Base-by-base conservation (phyloP, 1,140 invertebrate species). In the Ceratitis capitata region DNA sequence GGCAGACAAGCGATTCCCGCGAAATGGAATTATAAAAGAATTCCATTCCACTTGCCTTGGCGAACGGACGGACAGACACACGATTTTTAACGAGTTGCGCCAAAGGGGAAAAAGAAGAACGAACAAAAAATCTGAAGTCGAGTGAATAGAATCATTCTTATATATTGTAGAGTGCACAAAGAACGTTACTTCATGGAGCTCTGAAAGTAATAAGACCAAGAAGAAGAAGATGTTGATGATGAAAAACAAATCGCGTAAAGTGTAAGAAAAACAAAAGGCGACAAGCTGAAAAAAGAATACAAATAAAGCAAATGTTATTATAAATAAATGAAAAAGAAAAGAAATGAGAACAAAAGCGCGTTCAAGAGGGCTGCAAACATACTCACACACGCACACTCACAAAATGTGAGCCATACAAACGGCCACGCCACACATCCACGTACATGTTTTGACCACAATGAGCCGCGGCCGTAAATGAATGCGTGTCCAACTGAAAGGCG, bases 1-100 rank as follows among this genome's bases (percentile, higher is more conserved):
- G 82, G 82, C 29, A 47, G 82, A 47, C 47, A 45, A 51, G 45
- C 61, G 89, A 90, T 90, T 90, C 89, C 90, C 88, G 89, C 88
- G 89, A 90, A 90, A 90, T 90, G 89, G 89, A 90, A 90, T 90
- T 90, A 90, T 90, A 90, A 90, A 90, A 89, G 89, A 90, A 90
- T 90, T 89, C 89, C 88, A 78, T 42, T 45, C 39, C 51, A 83
- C 45, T 53, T 32, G 58, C 51, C 5, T 23, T 23, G 69, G 4
- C 39, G 69, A 39, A 69, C 61, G 61, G 61, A 69, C 32, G 49
- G 84, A 85, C 84, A 49, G 84, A 83, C 69, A 83, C 69, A 87
- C 86, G 87, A 88, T 87, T 90, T 90, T 89, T 90, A 90, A 90
- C 89, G 89, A 90, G 89, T 90, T 89, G 85, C 69, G 69, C 69